Conservation (phyloP, 2,888 invertebrate genomes). For the Isoperla grammatica region DNA sequence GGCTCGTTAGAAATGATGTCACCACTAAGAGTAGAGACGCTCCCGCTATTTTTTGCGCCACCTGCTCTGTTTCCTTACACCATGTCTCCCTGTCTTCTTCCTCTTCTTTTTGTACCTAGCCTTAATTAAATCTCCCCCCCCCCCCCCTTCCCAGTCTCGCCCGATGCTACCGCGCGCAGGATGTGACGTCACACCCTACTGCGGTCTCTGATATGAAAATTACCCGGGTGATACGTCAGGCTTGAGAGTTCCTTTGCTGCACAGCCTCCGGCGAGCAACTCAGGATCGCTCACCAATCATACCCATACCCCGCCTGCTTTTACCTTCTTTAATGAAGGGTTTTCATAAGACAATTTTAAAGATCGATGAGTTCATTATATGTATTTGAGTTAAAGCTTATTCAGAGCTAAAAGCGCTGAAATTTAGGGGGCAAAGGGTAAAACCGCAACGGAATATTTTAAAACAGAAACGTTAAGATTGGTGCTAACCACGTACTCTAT, state of each 20-base stretch:
- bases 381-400: too few relatives aligned
- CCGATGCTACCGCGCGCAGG: constrained; percentile 11
- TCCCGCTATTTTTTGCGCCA: constrained; percentile 23
- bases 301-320: too few relatives aligned
- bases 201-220: constrained; percentile 28
- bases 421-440: too few relatives aligned
- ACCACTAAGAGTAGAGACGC: constrained; percentile 18
- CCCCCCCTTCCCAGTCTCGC: constrained; percentile 10
- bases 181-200: constrained; percentile 23
- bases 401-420: too few relatives aligned
- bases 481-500: too few relatives aligned
- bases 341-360: too few relatives aligned
- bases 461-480: too few relatives aligned
- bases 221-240: constrained; percentile 21
- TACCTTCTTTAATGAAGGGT: too few relatives aligned
- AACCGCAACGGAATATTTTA: too few relatives aligned
- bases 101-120: constrained; percentile 28
- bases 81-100: constrained; percentile 18
- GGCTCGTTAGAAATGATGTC: constrained; percentile 24
- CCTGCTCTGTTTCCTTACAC: constrained; percentile 23
- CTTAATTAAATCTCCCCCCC: constrained; percentile 30
- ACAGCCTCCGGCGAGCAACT: background rate
- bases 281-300: too few relatives aligned
- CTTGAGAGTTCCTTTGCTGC: constrained; percentile 19
- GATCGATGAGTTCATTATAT: too few relatives aligned